Evolutionary conservation across 2,888 invertebrate genomes (phyloP).

Genomic region (Volucella inanis): DNA sequence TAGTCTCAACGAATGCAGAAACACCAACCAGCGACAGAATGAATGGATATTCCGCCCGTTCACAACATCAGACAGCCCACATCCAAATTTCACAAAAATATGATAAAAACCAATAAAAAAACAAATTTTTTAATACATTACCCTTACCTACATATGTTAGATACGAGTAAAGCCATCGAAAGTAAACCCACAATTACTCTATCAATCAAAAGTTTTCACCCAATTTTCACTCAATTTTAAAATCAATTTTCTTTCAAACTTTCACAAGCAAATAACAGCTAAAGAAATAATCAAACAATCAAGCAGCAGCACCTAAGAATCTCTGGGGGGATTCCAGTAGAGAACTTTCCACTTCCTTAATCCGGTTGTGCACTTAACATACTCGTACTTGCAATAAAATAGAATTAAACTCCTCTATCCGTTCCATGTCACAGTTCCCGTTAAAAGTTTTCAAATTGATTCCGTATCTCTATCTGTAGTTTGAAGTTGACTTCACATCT

Average conservation of each 20-base stretch:
- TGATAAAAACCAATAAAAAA: no score
- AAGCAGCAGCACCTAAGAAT: no score
- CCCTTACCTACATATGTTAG: no score
- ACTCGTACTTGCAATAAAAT: neutral
- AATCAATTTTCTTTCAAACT: conserved; percentile 63
- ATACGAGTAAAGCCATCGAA: conserved; percentile 17
- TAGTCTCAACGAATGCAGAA: no score
- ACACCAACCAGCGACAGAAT: no score
- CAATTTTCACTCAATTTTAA: conserved; percentile 57
- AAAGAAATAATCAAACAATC: conserved; percentile 1
- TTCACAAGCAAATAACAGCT: conserved; percentile 31
- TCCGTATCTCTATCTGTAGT: conserved; percentile 1
- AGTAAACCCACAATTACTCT: conserved; percentile 50
- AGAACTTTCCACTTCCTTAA: no score
- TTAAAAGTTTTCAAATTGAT: conserved; percentile 60
- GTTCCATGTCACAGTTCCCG: conserved; percentile 46
- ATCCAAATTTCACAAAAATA: no score
- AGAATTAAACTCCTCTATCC: conserved; percentile 47
- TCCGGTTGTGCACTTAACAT: no score
- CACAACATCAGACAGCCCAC: no score
- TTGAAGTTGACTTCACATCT: conserved; percentile 6
- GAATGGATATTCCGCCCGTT: no score
- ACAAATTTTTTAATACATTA: no score
- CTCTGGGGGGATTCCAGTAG: no score
- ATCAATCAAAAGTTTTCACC: conserved; percentile 43